Evolutionary conservation across 2,888 invertebrate genomes (phyloP), one percentile per base, ranked within the genome.

Genomic region (Ceriagrion tenellum): DNA sequence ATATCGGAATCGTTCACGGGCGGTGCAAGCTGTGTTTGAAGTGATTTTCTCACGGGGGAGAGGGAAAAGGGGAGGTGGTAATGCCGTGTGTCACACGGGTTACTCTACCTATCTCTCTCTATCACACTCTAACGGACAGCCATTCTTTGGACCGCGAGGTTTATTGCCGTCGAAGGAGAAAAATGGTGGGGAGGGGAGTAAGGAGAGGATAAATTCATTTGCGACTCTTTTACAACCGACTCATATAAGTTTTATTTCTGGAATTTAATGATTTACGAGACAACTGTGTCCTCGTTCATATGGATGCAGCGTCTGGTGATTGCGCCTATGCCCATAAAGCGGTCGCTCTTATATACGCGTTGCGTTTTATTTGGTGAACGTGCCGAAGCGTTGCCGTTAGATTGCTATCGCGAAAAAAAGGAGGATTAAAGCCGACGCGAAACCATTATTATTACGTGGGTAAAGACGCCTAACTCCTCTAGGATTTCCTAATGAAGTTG

Each of bases 201-300:
- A 20, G 16, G 12, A 26, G 91, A 63, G 63, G 69, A 69, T 93
- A 93, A 93, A 93, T 93, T 93, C 69, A 47, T 93, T 93, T 74
- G 69, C 40, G 63, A 91, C 91, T 59, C 56, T 91, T 91, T 63
- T 91, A 91, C 91, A 40, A 40, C 91, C 91, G 35, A 13, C 93
- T 93, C 69, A 47, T 55, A 69, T 74, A 93, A 69, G 93, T 63
- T 91, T 91, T 59, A 26, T 63, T 91, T 59, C 63, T 69, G 59
- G 93, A 69, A 47, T 69, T 93, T 47, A 47, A 93, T 93, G 93
- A 93, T 93, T 93, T 93, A 93, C 69, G 93, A n/a, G 63, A 81
- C 81, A 69, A 16, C 81, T 81, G 35, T 81, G 81, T 81, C 81
- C 81, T 81, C 81, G 81, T 81, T n/a, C 81, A 35, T 35, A 81